Evolutionary conservation across 2,888 invertebrate species (phyloP).

Genomic region (Parasteatoda lunata): DNA sequence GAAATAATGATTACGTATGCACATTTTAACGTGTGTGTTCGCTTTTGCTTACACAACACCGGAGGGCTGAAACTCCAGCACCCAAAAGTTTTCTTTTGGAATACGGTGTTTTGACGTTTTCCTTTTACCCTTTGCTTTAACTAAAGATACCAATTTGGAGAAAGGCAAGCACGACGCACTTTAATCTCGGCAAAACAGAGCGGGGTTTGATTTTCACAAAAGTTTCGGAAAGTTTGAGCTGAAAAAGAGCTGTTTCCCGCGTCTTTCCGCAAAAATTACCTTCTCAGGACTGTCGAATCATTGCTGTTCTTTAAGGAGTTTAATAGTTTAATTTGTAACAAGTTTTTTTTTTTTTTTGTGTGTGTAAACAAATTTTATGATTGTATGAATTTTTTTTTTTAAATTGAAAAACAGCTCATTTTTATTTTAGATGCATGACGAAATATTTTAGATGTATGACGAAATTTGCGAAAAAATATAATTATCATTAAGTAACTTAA

Average conservation of each 20-base stretch:
- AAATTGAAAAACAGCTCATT: too few species aligned
- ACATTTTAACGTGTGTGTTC: conserved; percentile 62
- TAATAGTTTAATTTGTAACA: too few species aligned
- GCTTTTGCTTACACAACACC: conserved; percentile 18
- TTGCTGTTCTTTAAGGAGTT: too few species aligned
- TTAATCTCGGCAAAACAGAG: too few species aligned
- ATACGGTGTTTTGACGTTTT: conserved; percentile 31
- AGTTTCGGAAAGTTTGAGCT: not conserved
- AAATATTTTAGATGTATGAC: too few species aligned
- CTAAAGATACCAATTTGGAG: conserved; percentile 53
- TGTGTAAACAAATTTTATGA: too few species aligned
- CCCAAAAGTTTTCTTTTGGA: conserved; percentile 50
- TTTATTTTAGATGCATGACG: too few species aligned
- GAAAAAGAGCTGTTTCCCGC: not conserved
- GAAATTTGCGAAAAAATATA: too few species aligned
- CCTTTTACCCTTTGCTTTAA: not conserved
- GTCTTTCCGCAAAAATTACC: not conserved
- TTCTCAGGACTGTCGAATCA: too few species aligned
- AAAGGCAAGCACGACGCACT: not conserved
- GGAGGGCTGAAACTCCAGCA: conserved; percentile 52
- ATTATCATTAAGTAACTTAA: too few species aligned
- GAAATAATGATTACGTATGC: conserved; percentile 69
- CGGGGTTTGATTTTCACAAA: not conserved
- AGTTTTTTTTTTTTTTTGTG: too few species aligned
- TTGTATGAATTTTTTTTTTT: too few species aligned